These are phyloP conservation scores for Yponomeuta cagnagella DNA, from an alignment of 2,888 invertebrate species.

Conservation along the genomic window DNA sequence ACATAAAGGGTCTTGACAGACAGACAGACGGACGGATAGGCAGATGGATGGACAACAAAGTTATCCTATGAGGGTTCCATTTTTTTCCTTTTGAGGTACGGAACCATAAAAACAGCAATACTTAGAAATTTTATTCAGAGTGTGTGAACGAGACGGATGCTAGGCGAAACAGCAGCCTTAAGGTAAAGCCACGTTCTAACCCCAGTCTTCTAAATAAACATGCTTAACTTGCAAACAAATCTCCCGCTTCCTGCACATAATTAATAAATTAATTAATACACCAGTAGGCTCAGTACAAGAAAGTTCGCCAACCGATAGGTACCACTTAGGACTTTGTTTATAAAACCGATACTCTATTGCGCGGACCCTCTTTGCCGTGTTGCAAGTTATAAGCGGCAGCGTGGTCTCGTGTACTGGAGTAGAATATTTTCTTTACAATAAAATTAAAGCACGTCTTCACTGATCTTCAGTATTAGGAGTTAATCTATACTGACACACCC, in stretches of 20 bases:
- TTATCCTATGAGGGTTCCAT: too few relatives aligned
- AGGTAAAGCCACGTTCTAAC: background rate
- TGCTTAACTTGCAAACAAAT: background rate
- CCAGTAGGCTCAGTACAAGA: background rate
- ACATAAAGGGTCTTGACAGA: too few relatives aligned
- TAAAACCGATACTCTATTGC: constrained; percentile 1
- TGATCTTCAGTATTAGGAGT: too few relatives aligned
- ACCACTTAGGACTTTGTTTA: constrained; percentile 1
- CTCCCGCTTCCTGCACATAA: background rate
- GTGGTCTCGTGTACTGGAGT: background rate
- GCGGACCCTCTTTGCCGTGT: background rate
- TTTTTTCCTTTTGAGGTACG: too few relatives aligned
- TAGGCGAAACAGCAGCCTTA: too few relatives aligned
- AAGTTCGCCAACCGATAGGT: background rate
- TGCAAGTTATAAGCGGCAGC: background rate
- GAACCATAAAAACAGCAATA: too few relatives aligned
- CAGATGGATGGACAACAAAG: too few relatives aligned
- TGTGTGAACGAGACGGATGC: too few relatives aligned
- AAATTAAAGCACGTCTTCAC: too few relatives aligned
- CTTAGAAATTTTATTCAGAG: too few relatives aligned
- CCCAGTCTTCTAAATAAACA: background rate
- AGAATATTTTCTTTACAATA: background rate
- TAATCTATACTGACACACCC: too few relatives aligned
- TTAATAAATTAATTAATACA: background rate
- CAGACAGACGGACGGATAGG: too few relatives aligned